These are phyloP conservation scores for Tenualosa thibaudeaui DNA, from an alignment of 2,797 vertebrate genomes.

Conservation along the genomic window DNA sequence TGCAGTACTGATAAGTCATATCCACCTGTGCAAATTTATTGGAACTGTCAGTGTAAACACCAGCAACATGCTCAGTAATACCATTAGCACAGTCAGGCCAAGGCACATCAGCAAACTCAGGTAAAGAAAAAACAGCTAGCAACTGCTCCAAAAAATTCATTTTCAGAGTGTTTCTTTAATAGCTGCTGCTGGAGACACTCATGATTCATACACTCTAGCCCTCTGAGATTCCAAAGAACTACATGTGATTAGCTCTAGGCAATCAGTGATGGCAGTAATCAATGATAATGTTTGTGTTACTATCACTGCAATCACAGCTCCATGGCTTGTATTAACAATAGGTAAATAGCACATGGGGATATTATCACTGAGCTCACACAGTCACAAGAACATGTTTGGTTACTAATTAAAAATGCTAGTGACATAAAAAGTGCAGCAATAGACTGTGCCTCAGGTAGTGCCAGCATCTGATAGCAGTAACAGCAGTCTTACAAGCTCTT, in stretches of 20 bases:
- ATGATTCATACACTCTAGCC: neutral
- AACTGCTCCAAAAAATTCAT: no score
- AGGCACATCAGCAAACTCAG: no score
- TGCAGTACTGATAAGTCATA: no score
- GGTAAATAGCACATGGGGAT: neutral
- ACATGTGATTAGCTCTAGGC: neutral
- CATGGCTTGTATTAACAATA: neutral
- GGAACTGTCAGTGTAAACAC: no score
- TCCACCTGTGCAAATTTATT: no score
- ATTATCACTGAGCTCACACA: neutral
- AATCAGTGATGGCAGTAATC: neutral
- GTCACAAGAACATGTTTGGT: neutral
- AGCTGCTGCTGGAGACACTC: no score
- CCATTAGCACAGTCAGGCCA: no score
- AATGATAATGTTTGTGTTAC: neutral
- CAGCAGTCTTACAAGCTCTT: neutral
- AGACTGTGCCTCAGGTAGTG: neutral
- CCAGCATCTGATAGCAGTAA: neutral
- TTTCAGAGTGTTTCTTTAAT: no score
- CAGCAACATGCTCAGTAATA: no score
- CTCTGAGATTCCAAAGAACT: neutral
- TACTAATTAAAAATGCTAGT: neutral
- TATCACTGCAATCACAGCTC: neutral
- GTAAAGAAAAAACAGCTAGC: no score
- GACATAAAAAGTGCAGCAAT: neutral